Base-by-base conservation (phyloP, 1,140 invertebrate species). In the Oryctes rhinoceros region DNA sequence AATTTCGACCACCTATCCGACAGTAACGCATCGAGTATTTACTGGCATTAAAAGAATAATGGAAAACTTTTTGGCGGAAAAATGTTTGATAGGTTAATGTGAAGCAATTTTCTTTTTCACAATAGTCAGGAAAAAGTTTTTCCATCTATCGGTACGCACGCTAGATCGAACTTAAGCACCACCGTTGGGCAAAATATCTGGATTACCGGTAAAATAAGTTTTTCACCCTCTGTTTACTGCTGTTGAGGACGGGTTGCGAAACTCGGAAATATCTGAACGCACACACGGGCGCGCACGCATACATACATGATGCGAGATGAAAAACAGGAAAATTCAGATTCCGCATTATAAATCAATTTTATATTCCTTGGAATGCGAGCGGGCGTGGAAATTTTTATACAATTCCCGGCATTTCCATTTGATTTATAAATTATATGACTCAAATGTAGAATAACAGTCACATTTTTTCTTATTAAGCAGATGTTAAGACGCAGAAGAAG, bases 131-230 rank as follows among this genome's bases (percentile, higher is more conserved):
- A 71, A 71, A 71, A 71, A 71, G 18, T 71, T 71, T 71, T 71
- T 71, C 65, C 65, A 71, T 71, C 35, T 71, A 35, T 71, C 65
- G 35, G 65, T 37, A 35, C 35, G 18, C 35, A 37, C 65, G 35
- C 20, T 71, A 71, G 65, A 71, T 71, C 65, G 65, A 71, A 71
- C 65, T 18, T 59, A 18, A 59, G 53, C 53, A 59, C 53, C 53
- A 59, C 53, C 18, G 53, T 59, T 59, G 53, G 53, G 53, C 53
- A 59, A 59, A 59, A 59, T 59, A 59, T 59, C 53, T n/a, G 35
- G 65, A 71, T 71, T 71, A 71, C 65, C 53, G 53, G 53, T 71
- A 71, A 71, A 71, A 71, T 71, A 71, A 71, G 65, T 71, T 71
- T 71, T 71, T 71, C 53, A 59, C 53, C 53, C 53, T 59, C 53